Conservation (phyloP, 2,888 invertebrate genomes). For the Empis stercorea region DNA sequence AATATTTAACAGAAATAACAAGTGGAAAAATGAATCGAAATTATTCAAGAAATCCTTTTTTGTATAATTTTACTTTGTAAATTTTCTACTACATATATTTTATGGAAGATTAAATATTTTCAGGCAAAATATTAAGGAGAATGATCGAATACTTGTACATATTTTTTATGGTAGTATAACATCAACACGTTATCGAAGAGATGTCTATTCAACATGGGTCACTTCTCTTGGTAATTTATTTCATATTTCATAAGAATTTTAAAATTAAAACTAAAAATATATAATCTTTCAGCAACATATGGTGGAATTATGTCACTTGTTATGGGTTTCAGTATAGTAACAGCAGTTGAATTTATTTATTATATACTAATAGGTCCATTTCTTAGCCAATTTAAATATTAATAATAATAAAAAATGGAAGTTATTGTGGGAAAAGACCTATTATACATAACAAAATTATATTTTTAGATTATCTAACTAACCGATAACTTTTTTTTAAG, state of each 20-base stretch:
- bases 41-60: conserved; percentile 29
- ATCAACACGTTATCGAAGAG: conserved; percentile 45
- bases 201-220: conserved; percentile 49
- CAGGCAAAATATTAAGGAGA: neutral
- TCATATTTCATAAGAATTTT: too few species aligned
- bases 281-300: conserved; percentile 55
- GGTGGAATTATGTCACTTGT: conserved; percentile 57
- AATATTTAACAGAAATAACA: conserved; percentile 52
- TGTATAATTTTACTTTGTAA: too few species aligned
- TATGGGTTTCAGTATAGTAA: conserved; percentile 56
- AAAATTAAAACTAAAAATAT: too few species aligned
- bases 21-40: conserved; percentile 41
- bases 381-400: conserved; percentile 32
- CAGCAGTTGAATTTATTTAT: conserved; percentile 50
- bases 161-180: conserved; percentile 52
- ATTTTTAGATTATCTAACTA: too few species aligned
- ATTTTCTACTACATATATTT: too few species aligned
- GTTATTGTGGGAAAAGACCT: too few species aligned
- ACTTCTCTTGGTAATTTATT: conserved; percentile 48
- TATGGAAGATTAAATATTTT: too few species aligned
- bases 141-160: conserved; percentile 43
- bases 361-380: conserved; percentile 44
- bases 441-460: too few species aligned
- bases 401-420: too few species aligned
- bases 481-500: too few species aligned